A percentile compares a stretch with the other conserved stretches of the same genome.
These are phyloP conservation scores for Pollenia angustigena DNA, from an alignment of 2,888 invertebrate species.

Conservation along the genomic window DNA sequence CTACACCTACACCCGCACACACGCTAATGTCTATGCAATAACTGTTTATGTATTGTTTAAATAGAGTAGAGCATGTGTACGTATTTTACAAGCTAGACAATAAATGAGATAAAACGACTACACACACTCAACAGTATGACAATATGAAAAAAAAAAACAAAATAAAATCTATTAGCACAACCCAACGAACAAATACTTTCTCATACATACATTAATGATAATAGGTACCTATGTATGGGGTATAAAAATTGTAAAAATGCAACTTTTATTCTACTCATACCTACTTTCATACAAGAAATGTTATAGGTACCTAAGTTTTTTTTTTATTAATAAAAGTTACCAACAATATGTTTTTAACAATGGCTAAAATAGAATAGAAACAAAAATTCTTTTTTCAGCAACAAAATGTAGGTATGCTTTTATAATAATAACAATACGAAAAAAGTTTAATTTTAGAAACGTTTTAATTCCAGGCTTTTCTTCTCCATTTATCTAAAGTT, in stretches of 20 bases:
- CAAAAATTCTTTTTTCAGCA: constrained; percentile 53
- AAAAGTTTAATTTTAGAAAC: constrained; percentile 70
- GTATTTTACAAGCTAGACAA: constrained; percentile 47
- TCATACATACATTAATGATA: constrained; percentile 12
- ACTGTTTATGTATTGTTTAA: background rate
- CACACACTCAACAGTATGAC: constrained; percentile 45
- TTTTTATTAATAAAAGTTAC: constrained; percentile 57
- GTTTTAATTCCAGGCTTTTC: constrained; percentile 69
- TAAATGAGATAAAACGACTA: constrained; percentile 54
- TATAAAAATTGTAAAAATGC: background rate
- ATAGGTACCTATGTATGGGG: too few species aligned
- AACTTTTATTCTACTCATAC: constrained; percentile 37
- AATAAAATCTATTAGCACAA: constrained; percentile 67
- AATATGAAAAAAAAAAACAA: constrained; percentile 6
- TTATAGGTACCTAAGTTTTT: background rate
- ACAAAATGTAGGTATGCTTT: constrained; percentile 15
- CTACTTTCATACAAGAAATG: background rate
- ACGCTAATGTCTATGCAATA: background rate
- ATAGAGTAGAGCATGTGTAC: background rate
- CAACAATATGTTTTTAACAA: constrained; percentile 61
- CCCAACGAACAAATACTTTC: constrained; percentile 39
- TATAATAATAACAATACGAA: constrained; percentile 37
- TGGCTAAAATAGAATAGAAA: constrained; percentile 65
- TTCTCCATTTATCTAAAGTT: constrained; percentile 57
- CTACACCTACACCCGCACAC: background rate